These are phyloP conservation scores for Thereva unica DNA, from an alignment of 2,888 invertebrate genomes.

Conservation along the genomic window DNA sequence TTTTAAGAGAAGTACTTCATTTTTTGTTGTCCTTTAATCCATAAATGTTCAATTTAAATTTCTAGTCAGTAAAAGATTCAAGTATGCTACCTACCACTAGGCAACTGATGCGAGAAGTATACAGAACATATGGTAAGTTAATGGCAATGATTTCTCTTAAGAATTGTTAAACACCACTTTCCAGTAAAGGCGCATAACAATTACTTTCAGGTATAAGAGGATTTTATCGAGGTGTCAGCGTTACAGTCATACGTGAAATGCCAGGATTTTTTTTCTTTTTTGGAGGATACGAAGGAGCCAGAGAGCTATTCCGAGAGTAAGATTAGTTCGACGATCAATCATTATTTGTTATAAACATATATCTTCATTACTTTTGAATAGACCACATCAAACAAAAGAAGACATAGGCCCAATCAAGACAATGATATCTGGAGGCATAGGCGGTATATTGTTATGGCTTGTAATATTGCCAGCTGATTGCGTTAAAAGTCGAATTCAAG, in stretches of 20 bases:
- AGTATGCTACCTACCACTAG: conserved; percentile 45
- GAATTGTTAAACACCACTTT: no score
- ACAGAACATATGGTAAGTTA: conserved; percentile 46
- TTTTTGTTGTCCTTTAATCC: neutral
- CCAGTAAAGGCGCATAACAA: no score
- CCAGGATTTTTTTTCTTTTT: conserved; percentile 99
- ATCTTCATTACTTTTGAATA: conserved; percentile 57
- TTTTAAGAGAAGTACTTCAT: conserved; percentile 74
- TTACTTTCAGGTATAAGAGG: conserved; percentile 69
- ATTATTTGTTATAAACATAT: neutral
- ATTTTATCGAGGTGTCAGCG: conserved; percentile 84
- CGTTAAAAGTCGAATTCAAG: conserved; percentile 94
- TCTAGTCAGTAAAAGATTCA: conserved; percentile 22
- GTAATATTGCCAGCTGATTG: conserved; percentile 95
- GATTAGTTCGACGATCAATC: neutral
- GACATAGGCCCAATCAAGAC: conserved; percentile 80
- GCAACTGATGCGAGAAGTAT: conserved; percentile 45
- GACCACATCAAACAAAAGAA: conserved; percentile 71
- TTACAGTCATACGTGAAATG: conserved; percentile 95
- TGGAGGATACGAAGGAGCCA: conserved; percentile 88
- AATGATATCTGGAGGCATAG: conserved; percentile 87
- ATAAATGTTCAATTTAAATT: neutral
- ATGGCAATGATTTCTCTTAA: neutral
- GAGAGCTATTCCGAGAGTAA: conserved; percentile 56
- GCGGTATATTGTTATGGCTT: conserved; percentile 89